These are phyloP conservation scores for Stegastes partitus DNA, from an alignment of 2,113 vertebrate genomes.

Conservation along the genomic window DNA sequence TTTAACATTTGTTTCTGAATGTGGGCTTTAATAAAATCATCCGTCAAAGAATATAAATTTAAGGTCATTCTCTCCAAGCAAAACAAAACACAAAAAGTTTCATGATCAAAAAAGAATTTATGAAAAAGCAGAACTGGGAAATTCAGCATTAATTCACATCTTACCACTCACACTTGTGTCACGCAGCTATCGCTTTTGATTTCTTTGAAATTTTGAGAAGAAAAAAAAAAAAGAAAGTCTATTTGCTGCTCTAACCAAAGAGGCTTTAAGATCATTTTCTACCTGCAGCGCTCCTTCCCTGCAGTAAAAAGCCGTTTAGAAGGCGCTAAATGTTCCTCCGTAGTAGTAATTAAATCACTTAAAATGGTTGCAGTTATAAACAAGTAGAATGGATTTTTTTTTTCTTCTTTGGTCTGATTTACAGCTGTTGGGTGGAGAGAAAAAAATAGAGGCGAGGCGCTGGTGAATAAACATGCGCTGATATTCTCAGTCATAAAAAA, in stretches of 20 bases:
- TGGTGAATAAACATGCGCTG: background rate
- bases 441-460: background rate
- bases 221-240: too few species aligned
- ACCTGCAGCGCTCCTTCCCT: background rate
- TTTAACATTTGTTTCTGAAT: background rate
- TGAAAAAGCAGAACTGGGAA: too few species aligned
- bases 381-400: background rate
- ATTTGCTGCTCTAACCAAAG: background rate
- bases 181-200: background rate
- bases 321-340: background rate
- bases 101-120: background rate
- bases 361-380: conserved; percentile 2
- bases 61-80: background rate
- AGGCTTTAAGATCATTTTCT: too few species aligned
- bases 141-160: background rate
- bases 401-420: background rate
- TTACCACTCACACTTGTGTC: background rate
- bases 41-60: background rate
- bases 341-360: background rate
- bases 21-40: background rate
- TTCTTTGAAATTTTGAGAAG: background rate
- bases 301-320: background rate
- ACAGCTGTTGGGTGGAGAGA: background rate
- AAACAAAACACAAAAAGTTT: background rate
- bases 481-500: background rate